Conservation (phyloP, 2,113 vertebrate genomes). For the Dunckerocampus dactyliophorus region DNA sequence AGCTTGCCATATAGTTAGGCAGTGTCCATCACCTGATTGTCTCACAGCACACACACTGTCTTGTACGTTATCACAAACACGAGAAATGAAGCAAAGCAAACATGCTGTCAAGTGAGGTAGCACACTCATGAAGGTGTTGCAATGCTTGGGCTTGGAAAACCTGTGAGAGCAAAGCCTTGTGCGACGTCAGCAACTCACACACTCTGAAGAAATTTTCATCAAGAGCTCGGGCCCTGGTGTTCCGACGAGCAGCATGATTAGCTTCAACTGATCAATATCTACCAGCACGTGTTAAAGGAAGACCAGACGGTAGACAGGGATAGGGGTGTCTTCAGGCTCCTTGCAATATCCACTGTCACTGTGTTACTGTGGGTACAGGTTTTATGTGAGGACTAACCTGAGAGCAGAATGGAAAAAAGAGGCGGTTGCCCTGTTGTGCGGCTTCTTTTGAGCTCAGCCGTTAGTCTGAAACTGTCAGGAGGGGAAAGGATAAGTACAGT, state of each 20-base stretch:
- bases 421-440: background rate
- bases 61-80: slow-evolving; percentile 10
- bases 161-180: slow-evolving; percentile 57
- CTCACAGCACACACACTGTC: slow-evolving; percentile 2
- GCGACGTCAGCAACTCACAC: slow-evolving; percentile 89
- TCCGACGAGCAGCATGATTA: slow-evolving; percentile 98
- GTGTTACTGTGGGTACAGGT: background rate
- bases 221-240: slow-evolving; percentile 96
- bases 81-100: slow-evolving; percentile 36
- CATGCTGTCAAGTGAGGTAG: slow-evolving; percentile 48
- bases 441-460: slow-evolving; percentile 5
- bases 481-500: slow-evolving; percentile 4
- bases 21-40: slow-evolving; percentile 15
- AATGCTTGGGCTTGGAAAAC: slow-evolving; percentile 21
- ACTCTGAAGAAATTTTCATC: slow-evolving; percentile 99
- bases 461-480: slow-evolving; percentile 17
- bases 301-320: slow-evolving; percentile 61
- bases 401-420: background rate
- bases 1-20: slow-evolving; percentile 14
- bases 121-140: slow-evolving; percentile 21
- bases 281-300: slow-evolving; percentile 94
- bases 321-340: slow-evolving; percentile 6
- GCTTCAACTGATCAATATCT: slow-evolving; percentile 99
- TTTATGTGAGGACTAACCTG: background rate
- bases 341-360: background rate